Conservation (phyloP, 2,797 vertebrate genomes). For the Phalloptychus januarius region DNA sequence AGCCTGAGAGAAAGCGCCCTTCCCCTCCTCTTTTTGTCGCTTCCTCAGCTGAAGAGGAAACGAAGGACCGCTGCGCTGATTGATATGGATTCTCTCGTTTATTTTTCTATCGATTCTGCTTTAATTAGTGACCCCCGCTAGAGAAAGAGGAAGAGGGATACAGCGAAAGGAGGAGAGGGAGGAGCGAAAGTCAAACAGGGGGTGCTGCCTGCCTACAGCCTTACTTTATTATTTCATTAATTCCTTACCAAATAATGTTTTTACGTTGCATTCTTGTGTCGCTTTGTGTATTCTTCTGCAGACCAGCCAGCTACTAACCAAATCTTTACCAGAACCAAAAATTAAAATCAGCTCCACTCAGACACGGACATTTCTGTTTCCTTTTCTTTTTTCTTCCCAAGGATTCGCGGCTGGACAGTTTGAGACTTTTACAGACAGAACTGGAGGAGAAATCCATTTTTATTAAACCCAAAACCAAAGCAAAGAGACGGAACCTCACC, state of each 20-base stretch:
- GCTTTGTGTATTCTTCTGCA: slow-evolving; percentile 52
- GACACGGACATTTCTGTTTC: slow-evolving; percentile 53
- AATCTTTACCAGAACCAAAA: slow-evolving; percentile 68
- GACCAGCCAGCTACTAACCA: slow-evolving; percentile 75
- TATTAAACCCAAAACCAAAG: slow-evolving; percentile 68
- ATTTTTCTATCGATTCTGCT: slow-evolving; percentile 76
- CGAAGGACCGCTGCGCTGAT: slow-evolving; percentile 52
- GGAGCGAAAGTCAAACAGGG: slow-evolving; percentile 71
- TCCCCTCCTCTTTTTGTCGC: slow-evolving; percentile 39
- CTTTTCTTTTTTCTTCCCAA: slow-evolving; percentile 2
- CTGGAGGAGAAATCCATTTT: slow-evolving; percentile 40
- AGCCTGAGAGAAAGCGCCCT: slow-evolving; percentile 57
- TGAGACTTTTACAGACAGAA: slow-evolving; percentile 58
- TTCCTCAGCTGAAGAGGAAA: slow-evolving; percentile 43
- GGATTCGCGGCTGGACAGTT: slow-evolving; percentile 45
- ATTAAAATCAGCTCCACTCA: slow-evolving; percentile 52
- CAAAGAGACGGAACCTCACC: slow-evolving; percentile 38
- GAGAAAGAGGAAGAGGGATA: slow-evolving; percentile 54
- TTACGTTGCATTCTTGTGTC: slow-evolving; percentile 37
- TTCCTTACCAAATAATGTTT: slow-evolving; percentile 59
- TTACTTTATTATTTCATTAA: slow-evolving; percentile 72
- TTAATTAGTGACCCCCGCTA: slow-evolving; percentile 77
- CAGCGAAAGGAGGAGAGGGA: slow-evolving; percentile 64
- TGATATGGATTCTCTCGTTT: slow-evolving; percentile 76
- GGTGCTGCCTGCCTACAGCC: slow-evolving; percentile 60